Percentiles rank a stretch among this genome's conserved stretches.
Evolutionary conservation across 1,140 invertebrate species (phyloP).

Genomic region (Metaphire vulgaris): DNA sequence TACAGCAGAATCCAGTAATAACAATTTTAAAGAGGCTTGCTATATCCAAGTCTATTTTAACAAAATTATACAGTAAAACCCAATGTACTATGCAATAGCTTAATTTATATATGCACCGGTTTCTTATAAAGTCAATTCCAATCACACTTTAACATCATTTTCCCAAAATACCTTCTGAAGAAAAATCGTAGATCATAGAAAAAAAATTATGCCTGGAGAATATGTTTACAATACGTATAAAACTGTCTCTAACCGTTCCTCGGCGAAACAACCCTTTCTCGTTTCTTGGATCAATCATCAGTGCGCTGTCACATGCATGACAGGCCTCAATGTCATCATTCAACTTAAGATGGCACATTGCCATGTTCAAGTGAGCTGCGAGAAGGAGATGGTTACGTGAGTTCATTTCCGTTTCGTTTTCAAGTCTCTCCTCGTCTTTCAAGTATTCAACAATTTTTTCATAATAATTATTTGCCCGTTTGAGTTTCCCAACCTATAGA

Average conservation of each 20-base stretch:
- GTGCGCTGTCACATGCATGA: constrained; percentile 61
- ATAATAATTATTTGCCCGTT: constrained; percentile 80
- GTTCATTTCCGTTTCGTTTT: constrained; percentile 53
- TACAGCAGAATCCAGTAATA: too few species aligned
- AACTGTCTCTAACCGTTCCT: constrained; percentile 63
- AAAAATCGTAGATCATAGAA: too few species aligned
- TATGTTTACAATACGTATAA: too few species aligned
- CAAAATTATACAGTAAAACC: too few species aligned
- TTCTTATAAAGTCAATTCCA: too few species aligned
- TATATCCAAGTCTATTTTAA: too few species aligned
- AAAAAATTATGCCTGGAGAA: too few species aligned
- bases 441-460: constrained; percentile 63
- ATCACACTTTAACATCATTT: too few species aligned
- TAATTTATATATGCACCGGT: too few species aligned
- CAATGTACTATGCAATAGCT: too few species aligned
- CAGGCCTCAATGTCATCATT: constrained; percentile 66
- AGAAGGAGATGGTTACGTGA: constrained; percentile 62
- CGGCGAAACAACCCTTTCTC: constrained; percentile 84
- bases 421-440: constrained; percentile 50
- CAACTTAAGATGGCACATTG: constrained; percentile 76
- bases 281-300: constrained; percentile 69
- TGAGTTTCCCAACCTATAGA: constrained; percentile 56
- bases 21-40: too few species aligned
- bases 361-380: constrained; percentile 72
- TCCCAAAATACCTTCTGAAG: too few species aligned